phyloP scores from a whole-genome alignment of 2,113 vertebrate species.

The Lanius ludovicianus region DNA sequence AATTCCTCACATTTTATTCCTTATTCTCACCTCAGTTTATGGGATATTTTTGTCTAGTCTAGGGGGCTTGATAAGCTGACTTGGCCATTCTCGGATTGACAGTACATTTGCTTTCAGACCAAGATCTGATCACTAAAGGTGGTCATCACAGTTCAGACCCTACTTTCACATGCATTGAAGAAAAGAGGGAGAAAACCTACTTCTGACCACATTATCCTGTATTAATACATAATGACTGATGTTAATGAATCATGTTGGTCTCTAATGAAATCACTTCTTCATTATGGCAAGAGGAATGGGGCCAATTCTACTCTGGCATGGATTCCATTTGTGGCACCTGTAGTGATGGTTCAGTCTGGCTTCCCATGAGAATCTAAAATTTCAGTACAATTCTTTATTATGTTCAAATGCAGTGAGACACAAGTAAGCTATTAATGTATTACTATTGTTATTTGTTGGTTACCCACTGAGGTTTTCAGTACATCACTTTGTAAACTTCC shows the following conservation, averaged over 20 bases:
- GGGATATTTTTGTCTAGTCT: neutral
- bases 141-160: neutral
- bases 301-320: neutral
- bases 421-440: neutral
- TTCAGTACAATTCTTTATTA: neutral
- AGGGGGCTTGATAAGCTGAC: neutral
- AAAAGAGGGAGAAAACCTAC: neutral
- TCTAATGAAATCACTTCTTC: neutral
- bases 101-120: neutral
- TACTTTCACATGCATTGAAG: neutral
- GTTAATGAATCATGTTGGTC: neutral
- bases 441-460: neutral
- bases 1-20: neutral
- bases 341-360: neutral
- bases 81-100: neutral
- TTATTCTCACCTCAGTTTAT: neutral
- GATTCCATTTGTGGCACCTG: neutral
- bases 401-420: neutral
- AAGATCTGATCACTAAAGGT: neutral
- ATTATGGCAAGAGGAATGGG: neutral
- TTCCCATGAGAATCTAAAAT: neutral
- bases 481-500: neutral
- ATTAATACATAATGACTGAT: neutral
- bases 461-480: neutral
- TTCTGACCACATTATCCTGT: neutral